Conservation (phyloP, 2,888 invertebrate species). For the Leptopilina syphax region DNA sequence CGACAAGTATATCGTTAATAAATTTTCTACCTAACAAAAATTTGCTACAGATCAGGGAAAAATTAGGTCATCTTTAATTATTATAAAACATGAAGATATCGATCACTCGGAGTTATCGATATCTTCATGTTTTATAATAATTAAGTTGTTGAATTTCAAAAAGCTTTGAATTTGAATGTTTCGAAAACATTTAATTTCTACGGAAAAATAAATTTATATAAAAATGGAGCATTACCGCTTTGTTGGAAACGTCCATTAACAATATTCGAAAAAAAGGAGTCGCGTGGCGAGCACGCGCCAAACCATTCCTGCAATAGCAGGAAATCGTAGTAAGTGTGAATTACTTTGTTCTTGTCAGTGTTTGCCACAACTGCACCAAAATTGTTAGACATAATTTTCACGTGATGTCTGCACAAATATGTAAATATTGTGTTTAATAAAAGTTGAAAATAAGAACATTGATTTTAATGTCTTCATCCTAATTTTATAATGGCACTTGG, state of each 20-base stretch:
- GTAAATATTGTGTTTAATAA: background rate
- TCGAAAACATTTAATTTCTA: no score
- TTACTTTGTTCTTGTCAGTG: background rate
- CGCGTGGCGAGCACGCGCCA: slow-evolving; percentile 72
- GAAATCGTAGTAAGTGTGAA: background rate
- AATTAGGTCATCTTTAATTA: no score
- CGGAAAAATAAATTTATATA: no score
- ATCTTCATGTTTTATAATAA: no score
- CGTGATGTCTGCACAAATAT: background rate
- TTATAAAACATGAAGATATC: no score
- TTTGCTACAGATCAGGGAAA: no score
- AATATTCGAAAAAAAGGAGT: slow-evolving; percentile 46
- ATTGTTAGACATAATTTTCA: background rate
- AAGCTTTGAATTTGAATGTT: no score
- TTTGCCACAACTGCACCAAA: background rate
- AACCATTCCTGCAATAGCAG: slow-evolving; percentile 1
- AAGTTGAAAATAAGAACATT: background rate
- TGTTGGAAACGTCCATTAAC: background rate
- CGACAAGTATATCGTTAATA: no score
- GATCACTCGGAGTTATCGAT: no score
- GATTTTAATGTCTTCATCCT: slow-evolving; percentile 2
- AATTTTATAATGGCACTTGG: slow-evolving; percentile 1
- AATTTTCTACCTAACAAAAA: no score
- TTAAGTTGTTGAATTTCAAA: no score
- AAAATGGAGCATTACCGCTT: no score